Evolutionary conservation across 64 coral and sea anemone species (phyloP), one percentile per base, ranked within the genome.

Genomic region (Hydrozoanthus tunicans): DNA sequence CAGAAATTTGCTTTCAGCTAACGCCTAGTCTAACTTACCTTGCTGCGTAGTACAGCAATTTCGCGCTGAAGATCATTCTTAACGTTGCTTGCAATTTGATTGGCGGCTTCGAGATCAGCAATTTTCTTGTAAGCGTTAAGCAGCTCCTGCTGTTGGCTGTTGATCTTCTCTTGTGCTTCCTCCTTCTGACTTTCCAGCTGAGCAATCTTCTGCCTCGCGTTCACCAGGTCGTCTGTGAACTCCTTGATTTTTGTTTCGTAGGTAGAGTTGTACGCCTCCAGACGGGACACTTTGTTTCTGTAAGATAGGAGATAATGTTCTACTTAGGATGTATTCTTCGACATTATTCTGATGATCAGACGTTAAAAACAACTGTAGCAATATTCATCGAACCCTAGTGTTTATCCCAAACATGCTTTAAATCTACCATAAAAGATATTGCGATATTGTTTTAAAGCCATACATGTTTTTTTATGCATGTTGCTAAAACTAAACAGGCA

Each of bases 101-200:
- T 77, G 53, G 95, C 95, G 64, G 95, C 95, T n/a, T 96, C 95
- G 17, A 96, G 69, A 73, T 96, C 95, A 57, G 95, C 92, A 60
- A 91, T 93, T 73, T 96, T 96, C 74, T 96, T 96, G 61, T 94
- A 96, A 17, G 89, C 90, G 64, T 91, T 90, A 51, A 96, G 69
- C 7, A 96, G 70, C 85, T 94, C 92, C 68, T 96, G 91, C 54
- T 93, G 95, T 58, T 96, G 95, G 6, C 78, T 90, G 80, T 96
- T 93, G n/a, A 96, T 96, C 63, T 91, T 96, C 0, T 94, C 77
- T 32, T 96, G 90, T 12, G 79, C 89, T 25, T 94, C 95, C 43
- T 96, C 95, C 43, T 73, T 81, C 65, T 94, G 90, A 10, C 92
- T 23, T 62, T 96, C 92, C 26, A 96, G 89, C 56, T 93, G 92